These are phyloP conservation scores for Heliconius charithonia DNA, from an alignment of 2,888 invertebrate genomes.

Conservation along the genomic window DNA sequence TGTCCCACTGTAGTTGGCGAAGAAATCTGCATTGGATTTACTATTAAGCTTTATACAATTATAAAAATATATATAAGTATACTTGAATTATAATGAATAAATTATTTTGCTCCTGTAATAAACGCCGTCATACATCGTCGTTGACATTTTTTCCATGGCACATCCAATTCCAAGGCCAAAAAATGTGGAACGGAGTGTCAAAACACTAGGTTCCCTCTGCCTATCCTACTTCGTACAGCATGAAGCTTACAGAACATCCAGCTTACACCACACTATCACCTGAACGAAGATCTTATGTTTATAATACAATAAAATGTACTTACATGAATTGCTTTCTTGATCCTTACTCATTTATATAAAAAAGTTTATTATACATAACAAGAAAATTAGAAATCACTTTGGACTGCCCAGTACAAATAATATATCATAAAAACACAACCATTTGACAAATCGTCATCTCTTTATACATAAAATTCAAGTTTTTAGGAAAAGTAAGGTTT, in stretches of 20 bases:
- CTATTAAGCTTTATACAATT: no score
- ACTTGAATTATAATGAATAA: no score
- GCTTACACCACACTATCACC: not conserved
- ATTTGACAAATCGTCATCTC: not conserved
- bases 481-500: constrained; percentile 4
- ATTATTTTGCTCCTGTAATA: no score
- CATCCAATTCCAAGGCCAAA: no score
- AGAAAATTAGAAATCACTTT: not conserved
- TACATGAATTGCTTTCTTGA: not conserved
- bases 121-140: no score
- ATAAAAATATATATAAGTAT: no score
- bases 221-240: no score
- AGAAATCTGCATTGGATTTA: no score
- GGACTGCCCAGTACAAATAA: not conserved
- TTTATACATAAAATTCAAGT: constrained; percentile 1
- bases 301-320: not conserved
- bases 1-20: not conserved
- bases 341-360: constrained; percentile 9
- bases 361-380: not conserved
- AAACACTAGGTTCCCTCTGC: no score
- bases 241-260: not conserved
- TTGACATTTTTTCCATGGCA: no score
- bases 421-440: constrained; percentile 10
- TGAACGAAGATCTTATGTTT: not conserved
- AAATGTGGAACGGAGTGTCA: no score